These are phyloP conservation scores for Crypturellus tataupa DNA, from an alignment of 2,797 vertebrate genomes.

Conservation along the genomic window DNA sequence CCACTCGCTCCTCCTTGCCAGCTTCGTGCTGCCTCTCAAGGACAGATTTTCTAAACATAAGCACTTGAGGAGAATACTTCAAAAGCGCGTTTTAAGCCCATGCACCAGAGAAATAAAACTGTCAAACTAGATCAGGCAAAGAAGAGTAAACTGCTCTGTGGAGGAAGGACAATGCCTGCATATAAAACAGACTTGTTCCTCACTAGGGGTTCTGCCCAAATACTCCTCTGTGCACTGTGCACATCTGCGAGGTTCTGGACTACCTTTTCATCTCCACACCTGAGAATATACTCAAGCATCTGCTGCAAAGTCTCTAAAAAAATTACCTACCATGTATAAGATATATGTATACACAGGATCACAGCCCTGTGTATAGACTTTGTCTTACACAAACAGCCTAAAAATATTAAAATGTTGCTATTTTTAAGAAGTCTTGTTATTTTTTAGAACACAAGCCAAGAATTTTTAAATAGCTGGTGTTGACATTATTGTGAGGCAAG, in stretches of 20 bases:
- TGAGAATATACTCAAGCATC: not conserved
- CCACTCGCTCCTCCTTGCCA: not conserved
- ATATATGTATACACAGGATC: not conserved
- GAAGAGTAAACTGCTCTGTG: not conserved
- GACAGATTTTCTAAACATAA: conserved; percentile 40
- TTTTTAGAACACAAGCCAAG: not conserved
- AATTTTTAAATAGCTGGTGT: conserved; percentile 7
- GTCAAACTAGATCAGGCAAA: not conserved
- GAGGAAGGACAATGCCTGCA: not conserved
- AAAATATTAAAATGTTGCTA: not conserved
- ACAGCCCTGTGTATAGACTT: accelerated
- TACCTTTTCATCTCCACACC: not conserved
- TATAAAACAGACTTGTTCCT: not conserved
- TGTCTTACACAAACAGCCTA: not conserved
- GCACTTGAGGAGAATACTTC: not conserved
- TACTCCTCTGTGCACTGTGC: not conserved
- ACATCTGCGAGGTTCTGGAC: not conserved
- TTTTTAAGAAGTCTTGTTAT: not conserved
- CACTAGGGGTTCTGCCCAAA: not conserved
- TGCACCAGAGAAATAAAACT: conserved; percentile 11
- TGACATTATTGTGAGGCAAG: conserved; percentile 18
- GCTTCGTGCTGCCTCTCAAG: conserved; percentile 17
- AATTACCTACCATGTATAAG: not conserved
- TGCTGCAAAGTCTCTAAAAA: not conserved
- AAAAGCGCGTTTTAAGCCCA: not conserved